Percentiles rank a stretch among this genome's conserved stretches.
These are phyloP conservation scores for Diprion similis DNA, from an alignment of 1,140 invertebrate genomes.

Conservation along the genomic window DNA sequence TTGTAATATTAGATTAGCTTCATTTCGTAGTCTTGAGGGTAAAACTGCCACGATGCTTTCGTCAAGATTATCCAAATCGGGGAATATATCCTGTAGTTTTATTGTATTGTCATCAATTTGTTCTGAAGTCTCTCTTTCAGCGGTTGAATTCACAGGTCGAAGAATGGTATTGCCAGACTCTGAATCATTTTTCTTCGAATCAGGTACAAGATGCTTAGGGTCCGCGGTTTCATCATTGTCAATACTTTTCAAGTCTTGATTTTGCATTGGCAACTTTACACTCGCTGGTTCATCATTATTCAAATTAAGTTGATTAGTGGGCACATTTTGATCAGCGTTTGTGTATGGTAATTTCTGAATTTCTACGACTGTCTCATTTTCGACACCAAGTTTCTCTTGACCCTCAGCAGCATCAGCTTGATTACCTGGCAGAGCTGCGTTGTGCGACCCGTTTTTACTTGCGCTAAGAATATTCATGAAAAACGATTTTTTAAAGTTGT, in stretches of 20 bases:
- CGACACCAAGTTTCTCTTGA: conserved; percentile 31
- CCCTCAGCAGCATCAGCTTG: conserved; percentile 25
- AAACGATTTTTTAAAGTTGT: conserved; percentile 48
- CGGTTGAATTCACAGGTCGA: neutral
- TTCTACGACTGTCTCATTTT: neutral
- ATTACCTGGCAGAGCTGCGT: neutral
- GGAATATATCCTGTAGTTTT: conserved; percentile 60
- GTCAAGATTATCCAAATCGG: conserved; percentile 59
- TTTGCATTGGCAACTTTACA: too few relatives aligned
- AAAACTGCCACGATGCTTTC: conserved; percentile 49
- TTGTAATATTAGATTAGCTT: conserved; percentile 47
- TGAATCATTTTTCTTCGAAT: neutral
- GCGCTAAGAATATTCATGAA: conserved; percentile 50
- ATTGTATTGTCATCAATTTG: conserved; percentile 25
- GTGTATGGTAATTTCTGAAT: too few relatives aligned
- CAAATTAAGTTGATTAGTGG: too few relatives aligned
- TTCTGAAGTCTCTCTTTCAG: neutral
- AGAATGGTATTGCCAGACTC: neutral
- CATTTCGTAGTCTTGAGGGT: conserved; percentile 51
- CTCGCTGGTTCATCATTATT: too few relatives aligned
- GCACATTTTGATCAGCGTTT: too few relatives aligned
- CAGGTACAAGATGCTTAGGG: neutral
- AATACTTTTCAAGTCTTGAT: conserved; percentile 7
- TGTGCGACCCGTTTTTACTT: conserved; percentile 13
- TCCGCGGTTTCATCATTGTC: neutral